Conservation (phyloP, 1,140 invertebrate genomes). For the Drosophila orena region DNA sequence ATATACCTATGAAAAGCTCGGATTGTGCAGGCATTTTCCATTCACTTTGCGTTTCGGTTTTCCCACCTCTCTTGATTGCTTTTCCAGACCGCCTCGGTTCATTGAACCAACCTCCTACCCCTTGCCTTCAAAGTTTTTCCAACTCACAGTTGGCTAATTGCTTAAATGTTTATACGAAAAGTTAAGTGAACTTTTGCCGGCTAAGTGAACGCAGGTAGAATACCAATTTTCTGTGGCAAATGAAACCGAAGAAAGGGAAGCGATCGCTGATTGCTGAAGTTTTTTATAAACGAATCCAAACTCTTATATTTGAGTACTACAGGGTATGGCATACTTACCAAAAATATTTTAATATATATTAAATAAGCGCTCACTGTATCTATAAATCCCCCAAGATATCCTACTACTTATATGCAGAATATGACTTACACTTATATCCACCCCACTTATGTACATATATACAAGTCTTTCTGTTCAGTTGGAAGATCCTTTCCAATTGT, state of each 20-base stretch:
- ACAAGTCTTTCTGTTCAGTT: too few species aligned
- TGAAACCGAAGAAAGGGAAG: background rate
- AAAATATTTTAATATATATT: too few species aligned
- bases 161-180: slow-evolving; percentile 56
- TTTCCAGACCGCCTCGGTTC: slow-evolving; percentile 66
- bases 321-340: too few species aligned
- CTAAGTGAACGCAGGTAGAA: slow-evolving; percentile 46
- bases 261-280: background rate
- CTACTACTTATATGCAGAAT: too few species aligned
- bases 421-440: too few species aligned
- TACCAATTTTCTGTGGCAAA: slow-evolving; percentile 41
- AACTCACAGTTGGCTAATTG: slow-evolving; percentile 69
- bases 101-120: slow-evolving; percentile 56
- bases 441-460: too few species aligned
- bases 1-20: slow-evolving; percentile 33
- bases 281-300: too few species aligned
- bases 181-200: slow-evolving; percentile 69
- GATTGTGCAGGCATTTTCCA: slow-evolving; percentile 80
- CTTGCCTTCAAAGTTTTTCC: background rate
- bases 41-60: slow-evolving; percentile 80
- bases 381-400: too few species aligned
- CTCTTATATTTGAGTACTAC: too few species aligned
- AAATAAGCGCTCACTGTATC: too few species aligned
- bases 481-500: too few species aligned
- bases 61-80: slow-evolving; percentile 73